Evolutionary conservation across 2,888 invertebrate genomes (phyloP), one percentile per base, ranked within the genome.

Genomic region (Leptura quadrifasciata): DNA sequence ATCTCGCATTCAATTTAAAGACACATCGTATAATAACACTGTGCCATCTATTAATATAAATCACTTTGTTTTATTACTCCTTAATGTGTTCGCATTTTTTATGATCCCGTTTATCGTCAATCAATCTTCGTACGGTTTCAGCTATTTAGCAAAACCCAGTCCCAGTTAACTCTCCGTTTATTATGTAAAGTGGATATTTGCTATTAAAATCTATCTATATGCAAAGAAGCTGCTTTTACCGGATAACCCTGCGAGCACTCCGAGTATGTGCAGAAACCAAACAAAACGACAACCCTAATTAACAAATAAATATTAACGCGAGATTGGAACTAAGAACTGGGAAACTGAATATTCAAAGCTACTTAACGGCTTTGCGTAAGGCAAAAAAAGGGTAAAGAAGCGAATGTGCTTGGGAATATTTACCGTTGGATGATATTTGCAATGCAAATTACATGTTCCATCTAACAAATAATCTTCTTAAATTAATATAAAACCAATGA

Each of bases 161-260:
- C 39, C 47, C 39, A 58, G 52, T 71, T 65, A 60, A 61, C 67
- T 68, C 54, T 64, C 21, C 60, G 47, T 54, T 73, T 74, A 67
- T 67, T 57, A 69, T 63, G 68, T 68, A 68, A 75, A 72, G 70
- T 72, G 68, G 68, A 58, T 72, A 76, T 76, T 73, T 69, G 58
- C 75, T 78, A 79, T 81, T 78, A 80, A 80, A 80, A 74, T 72
- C 79, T 75, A 81, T 81, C 79, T 81, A 80, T 81, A 81, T 81
- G 81, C 80, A 80, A 81, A 80, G 77, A 78, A 78, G 79, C 60
- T 63, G 69, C 71, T 74, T 76, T 65, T 52, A 47, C 60, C 60
- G 61, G 71, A 18, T 71, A 61, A 71, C 24, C 61, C 27, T 18
- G 20, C 47, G 12, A 60, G 61, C 39, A 60, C 61, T 61, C 39